Conservation (phyloP, 2,797 vertebrate genomes). For the Galagoides demidoff region DNA sequence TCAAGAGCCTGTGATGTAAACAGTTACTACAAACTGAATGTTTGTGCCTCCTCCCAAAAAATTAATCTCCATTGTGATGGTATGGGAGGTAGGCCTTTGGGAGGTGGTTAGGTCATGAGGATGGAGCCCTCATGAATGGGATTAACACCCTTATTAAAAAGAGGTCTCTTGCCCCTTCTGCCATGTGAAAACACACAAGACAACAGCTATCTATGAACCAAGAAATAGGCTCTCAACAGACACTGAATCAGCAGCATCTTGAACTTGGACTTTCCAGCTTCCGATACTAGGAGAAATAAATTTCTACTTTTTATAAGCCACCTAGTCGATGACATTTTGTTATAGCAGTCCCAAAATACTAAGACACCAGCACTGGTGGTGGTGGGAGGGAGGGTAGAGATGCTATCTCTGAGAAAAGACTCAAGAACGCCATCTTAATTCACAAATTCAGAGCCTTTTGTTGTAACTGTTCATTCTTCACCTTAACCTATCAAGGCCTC, state of each 20-base stretch:
- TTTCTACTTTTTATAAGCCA: background rate
- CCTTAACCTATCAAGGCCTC: background rate
- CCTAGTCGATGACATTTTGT: background rate
- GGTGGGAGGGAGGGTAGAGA: no score
- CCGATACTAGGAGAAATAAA: background rate
- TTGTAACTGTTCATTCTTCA: constrained; percentile 25
- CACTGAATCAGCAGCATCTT: background rate
- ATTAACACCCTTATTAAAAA: background rate
- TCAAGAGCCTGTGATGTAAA: background rate
- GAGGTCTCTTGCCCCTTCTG: background rate
- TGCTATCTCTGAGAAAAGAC: background rate
- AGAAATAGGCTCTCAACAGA: background rate
- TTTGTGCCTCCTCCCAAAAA: background rate
- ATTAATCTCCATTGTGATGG: background rate
- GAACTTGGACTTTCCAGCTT: background rate
- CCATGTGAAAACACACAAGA: background rate
- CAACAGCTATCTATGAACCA: background rate
- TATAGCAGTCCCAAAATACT: background rate
- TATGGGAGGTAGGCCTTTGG: background rate
- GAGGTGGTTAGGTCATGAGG: background rate
- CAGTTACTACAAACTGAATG: background rate
- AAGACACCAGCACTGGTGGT: background rate
- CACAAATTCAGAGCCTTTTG: background rate
- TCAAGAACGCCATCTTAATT: background rate
- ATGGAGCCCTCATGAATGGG: background rate